A percentile compares a stretch with the other conserved stretches of the same genome.
Evolutionary conservation across 2,797 vertebrate species (phyloP).

Genomic region (Echiichthys vipera): DNA sequence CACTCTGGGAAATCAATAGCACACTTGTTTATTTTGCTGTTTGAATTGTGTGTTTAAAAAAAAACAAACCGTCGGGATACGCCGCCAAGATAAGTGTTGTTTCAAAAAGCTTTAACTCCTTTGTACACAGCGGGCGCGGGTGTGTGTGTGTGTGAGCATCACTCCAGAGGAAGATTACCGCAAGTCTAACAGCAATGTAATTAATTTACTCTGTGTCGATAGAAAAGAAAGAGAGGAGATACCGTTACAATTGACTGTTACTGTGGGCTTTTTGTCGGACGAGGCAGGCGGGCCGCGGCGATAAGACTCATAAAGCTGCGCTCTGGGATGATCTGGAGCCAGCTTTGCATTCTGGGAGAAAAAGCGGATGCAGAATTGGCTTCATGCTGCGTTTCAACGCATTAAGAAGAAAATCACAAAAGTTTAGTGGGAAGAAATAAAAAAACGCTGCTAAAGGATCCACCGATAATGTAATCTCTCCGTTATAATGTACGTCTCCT

Average conservation of each 20-base stretch:
- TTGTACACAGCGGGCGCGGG: conserved; percentile 65
- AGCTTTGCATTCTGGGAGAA: conserved; percentile 65
- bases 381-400: conserved; percentile 39
- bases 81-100: conserved; percentile 81
- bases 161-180: conserved; percentile 83
- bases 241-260: conserved; percentile 76
- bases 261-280: conserved; percentile 53
- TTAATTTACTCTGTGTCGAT: conserved; percentile 80
- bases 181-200: conserved; percentile 81
- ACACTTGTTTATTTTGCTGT: conserved; percentile 93
- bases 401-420: conserved; percentile 16
- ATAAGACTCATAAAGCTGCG: conserved; percentile 65
- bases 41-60: conserved; percentile 88
- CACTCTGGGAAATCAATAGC: conserved; percentile 89
- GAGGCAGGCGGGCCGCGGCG: conserved; percentile 46
- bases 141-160: conserved; percentile 57
- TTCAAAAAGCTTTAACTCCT: conserved; percentile 76
- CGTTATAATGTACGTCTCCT: conserved; percentile 29
- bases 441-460: neutral
- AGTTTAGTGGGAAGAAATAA: neutral
- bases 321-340: conserved; percentile 61
- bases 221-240: conserved; percentile 71
- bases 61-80: conserved; percentile 80
- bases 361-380: conserved; percentile 45
- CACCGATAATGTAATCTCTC: conserved; percentile 15